Evolutionary conservation across 2,113 vertebrate genomes (phyloP).

Genomic region (Pseudolaguvia tuberculata): DNA sequence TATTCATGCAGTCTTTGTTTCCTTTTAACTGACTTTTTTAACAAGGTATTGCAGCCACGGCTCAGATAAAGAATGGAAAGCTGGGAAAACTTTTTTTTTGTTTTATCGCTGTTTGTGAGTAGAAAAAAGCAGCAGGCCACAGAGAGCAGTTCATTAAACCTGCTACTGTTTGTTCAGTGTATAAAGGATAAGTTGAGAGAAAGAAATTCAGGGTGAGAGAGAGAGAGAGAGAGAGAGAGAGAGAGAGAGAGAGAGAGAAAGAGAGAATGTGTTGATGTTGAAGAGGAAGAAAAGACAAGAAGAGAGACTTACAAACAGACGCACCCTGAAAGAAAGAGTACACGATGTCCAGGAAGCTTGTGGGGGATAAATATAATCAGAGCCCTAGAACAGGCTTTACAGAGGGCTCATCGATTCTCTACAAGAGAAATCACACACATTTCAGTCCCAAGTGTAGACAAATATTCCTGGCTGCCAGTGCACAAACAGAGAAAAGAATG

Average conservation of each 20-base stretch:
- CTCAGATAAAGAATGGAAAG: conserved; percentile 51
- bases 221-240: neutral
- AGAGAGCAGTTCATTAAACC: conserved; percentile 46
- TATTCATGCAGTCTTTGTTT: conserved; percentile 55
- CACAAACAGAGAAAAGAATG: conserved; percentile 1
- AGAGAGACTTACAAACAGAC: conserved; percentile 13
- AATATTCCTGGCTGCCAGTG: conserved; percentile 7
- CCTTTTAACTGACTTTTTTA: conserved; percentile 71
- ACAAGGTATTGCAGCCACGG: conserved; percentile 61
- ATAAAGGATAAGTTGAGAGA: conserved; percentile 6
- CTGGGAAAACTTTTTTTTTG: conserved; percentile 15
- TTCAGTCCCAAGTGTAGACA: conserved; percentile 21
- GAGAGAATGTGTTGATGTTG: neutral
- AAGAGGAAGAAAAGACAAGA: neutral
- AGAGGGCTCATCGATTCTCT: conserved; percentile 15
- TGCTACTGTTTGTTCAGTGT: conserved; percentile 33
- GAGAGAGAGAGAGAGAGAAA: neutral
- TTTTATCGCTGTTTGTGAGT: conserved; percentile 39
- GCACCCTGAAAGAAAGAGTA: conserved; percentile 8
- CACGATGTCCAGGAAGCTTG: conserved; percentile 3
- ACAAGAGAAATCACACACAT: conserved; percentile 10
- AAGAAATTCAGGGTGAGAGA: neutral
- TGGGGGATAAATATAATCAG: conserved; percentile 16
- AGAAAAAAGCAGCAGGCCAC: conserved; percentile 19
- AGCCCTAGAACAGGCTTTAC: conserved; percentile 10